phyloP scores from a whole-genome alignment of 1,140 invertebrate genomes.

The Drosophila truncata region DNA sequence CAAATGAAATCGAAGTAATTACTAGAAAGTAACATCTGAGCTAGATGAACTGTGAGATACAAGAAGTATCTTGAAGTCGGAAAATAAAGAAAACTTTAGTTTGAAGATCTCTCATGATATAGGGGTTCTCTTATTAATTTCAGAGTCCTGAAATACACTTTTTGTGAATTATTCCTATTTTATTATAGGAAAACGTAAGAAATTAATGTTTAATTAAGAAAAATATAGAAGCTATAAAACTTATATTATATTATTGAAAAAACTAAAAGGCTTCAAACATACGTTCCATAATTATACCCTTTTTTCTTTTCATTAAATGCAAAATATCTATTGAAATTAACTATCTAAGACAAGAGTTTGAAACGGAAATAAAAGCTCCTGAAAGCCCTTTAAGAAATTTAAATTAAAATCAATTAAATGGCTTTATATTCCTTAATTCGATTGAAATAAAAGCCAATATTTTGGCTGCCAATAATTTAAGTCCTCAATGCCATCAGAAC shows the following conservation, averaged over 20 bases:
- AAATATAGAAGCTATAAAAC: background rate
- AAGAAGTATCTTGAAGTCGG: background rate
- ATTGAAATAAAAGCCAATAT: background rate
- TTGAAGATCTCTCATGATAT: background rate
- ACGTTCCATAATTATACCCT: background rate
- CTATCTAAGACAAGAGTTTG: background rate
- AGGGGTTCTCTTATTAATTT: too few species aligned
- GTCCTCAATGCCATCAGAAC: background rate
- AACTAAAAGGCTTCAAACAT: background rate
- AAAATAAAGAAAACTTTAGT: background rate
- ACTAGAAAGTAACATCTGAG: background rate
- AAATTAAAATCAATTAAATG: background rate
- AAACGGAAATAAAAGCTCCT: background rate
- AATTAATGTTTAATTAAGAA: background rate
- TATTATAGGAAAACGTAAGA: background rate
- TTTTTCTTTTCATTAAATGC: background rate
- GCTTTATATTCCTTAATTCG: background rate
- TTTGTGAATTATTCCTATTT: too few species aligned
- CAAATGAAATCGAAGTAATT: background rate
- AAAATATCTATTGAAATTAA: background rate
- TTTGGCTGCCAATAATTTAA: too few species aligned
- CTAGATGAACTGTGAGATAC: slow-evolving; percentile 6
- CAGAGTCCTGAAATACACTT: too few species aligned
- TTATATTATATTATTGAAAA: background rate
- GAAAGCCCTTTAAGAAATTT: accelerated